Evolutionary conservation across 2,888 invertebrate species (phyloP), one percentile per base, ranked within the genome.

Genomic region (Helicoverpa assulta): DNA sequence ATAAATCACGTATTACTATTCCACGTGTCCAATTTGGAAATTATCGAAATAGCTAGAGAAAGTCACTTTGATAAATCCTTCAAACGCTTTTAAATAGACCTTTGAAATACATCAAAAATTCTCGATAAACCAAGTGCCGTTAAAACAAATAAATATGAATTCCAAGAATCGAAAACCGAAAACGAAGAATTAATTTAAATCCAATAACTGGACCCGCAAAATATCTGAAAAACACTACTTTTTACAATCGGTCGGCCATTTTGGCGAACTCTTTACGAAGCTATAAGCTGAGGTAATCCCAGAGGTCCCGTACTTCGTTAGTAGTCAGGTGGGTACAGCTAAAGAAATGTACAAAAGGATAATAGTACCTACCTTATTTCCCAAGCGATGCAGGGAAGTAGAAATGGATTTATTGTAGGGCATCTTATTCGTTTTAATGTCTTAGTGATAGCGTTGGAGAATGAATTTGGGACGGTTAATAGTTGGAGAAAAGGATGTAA

Each of bases 251-350:
- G 43, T 50, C 40, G 64, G 64, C 70, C 67, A 71, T 73, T 81
- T 76, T 63, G 14, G 47, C 60, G 19, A 82, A 78, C 67, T 70
- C 70, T 69, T 81, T 51, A 58, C 61, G 60, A 73, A 70, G 62
- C 69, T 70, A 51, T 80, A 82, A 80, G 72, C 81, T 76, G 21
- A 54, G 33, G 66, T 78, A 82, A 78, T 80, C 82, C 78, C 83
- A 52, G 0, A 79, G 66, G 83, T 16, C 68, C 50, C 53, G 59
- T 69, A 68, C 69, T 82, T 76, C 78, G 78, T 82, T 81, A 73
- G 76, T 73, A 78, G 73, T 77, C 72, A 77, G 72, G 74, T 72
- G 63, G 58, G 62, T 33, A 63, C 51, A 58, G 40, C 71, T 61
- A 67, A 70, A 66, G 71, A 77, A 71, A 82, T 76, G 76, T 73